Percentiles rank a stretch among this genome's conserved stretches.
These are phyloP conservation scores for Pinna nobilis DNA, from an alignment of 1,140 invertebrate species.

Conservation along the genomic window DNA sequence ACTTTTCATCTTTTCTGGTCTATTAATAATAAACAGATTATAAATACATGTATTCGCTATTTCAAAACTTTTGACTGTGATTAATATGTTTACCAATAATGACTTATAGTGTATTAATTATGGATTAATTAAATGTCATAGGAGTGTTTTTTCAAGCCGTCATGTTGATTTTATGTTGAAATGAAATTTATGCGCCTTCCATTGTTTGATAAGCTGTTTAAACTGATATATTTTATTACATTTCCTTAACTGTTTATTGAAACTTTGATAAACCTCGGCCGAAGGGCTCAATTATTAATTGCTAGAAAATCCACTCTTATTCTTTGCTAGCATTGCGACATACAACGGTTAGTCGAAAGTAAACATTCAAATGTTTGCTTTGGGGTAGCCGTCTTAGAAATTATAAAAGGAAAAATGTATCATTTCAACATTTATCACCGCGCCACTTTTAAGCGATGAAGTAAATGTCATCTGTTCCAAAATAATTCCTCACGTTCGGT, in stretches of 20 bases:
- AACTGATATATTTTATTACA: slow-evolving; percentile 45
- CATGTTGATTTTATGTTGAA: slow-evolving; percentile 27
- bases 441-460: background rate
- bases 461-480: slow-evolving; percentile 12
- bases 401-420: slow-evolving; percentile 48
- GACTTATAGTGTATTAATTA: too few species aligned
- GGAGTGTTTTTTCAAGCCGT: background rate
- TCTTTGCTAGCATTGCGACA: slow-evolving; percentile 45
- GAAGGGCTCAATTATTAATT: slow-evolving; percentile 48
- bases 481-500: background rate
- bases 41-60: too few species aligned
- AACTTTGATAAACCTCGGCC: slow-evolving; percentile 46
- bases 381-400: slow-evolving; percentile 38
- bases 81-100: too few species aligned
- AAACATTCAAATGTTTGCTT: slow-evolving; percentile 47
- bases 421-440: slow-evolving; percentile 43
- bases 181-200: slow-evolving; percentile 30
- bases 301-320: slow-evolving; percentile 47
- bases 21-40: too few species aligned
- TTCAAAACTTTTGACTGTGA: too few species aligned
- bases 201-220: slow-evolving; percentile 22
- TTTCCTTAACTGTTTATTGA: slow-evolving; percentile 53
- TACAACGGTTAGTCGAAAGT: slow-evolving; percentile 36
- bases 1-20: too few species aligned
- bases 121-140: background rate